Percentiles rank a stretch among this genome's conserved stretches.
Evolutionary conservation across 2,797 vertebrate species (phyloP).

Genomic region (Sitta carolinensis): DNA sequence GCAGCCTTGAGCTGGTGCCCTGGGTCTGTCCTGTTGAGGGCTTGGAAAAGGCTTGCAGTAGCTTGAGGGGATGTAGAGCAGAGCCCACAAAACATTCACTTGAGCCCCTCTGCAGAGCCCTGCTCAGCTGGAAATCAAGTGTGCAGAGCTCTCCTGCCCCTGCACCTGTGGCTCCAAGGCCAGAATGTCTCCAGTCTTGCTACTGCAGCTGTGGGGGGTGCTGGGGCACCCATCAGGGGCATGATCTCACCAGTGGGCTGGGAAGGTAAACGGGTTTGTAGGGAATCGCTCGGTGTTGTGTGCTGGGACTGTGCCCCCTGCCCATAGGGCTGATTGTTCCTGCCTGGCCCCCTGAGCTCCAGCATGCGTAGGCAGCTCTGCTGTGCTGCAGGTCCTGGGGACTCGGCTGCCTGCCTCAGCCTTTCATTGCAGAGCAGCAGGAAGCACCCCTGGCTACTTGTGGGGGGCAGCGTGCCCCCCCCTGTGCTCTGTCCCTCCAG

Average conservation of each 20-base stretch:
- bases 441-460: background rate
- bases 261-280: background rate
- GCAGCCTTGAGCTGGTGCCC: background rate
- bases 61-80: background rate
- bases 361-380: background rate
- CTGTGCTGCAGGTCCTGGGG: background rate
- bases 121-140: background rate
- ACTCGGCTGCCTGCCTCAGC: background rate
- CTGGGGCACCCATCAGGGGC: background rate
- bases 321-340: background rate
- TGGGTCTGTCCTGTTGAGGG: rapidly evolving
- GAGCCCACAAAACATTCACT: background rate
- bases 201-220: background rate
- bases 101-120: background rate
- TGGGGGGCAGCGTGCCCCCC: background rate
- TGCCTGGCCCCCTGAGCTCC: background rate
- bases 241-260: background rate
- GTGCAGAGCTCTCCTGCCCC: background rate
- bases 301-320: background rate
- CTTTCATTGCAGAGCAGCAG: background rate
- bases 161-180: background rate
- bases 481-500: background rate
- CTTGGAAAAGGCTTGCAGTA: background rate
- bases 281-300: background rate
- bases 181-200: background rate